These are phyloP conservation scores for Clunio marinus DNA, from an alignment of 2,888 invertebrate species.

Conservation along the genomic window DNA sequence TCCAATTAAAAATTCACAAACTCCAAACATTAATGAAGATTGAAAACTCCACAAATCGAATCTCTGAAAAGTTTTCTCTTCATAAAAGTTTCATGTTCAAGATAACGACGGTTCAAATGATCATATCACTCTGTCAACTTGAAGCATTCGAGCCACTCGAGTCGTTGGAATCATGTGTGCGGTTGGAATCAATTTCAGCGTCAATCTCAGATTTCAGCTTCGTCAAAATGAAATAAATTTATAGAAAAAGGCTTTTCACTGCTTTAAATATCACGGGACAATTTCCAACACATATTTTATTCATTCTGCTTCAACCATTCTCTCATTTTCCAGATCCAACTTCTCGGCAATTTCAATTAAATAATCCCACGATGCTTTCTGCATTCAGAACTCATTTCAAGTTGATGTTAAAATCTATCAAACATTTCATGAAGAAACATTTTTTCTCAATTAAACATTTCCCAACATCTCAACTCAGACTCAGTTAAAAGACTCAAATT, in stretches of 20 bases:
- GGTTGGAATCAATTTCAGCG: conserved; percentile 6
- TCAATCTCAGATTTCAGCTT: not conserved
- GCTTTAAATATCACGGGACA: not conserved
- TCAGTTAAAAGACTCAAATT: no score
- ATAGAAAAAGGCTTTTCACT: no score
- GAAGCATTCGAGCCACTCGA: no score
- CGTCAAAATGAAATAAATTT: no score
- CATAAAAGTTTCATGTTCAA: not conserved
- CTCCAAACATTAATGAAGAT: not conserved
- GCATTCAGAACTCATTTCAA: not conserved
- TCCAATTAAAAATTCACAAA: not conserved
- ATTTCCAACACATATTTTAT: not conserved
- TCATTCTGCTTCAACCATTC: not conserved
- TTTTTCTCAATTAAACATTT: conserved; percentile 8
- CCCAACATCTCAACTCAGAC: no score
- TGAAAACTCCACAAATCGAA: not conserved
- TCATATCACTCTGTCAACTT: not conserved
- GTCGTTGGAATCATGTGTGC: no score
- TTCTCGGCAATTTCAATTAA: not conserved
- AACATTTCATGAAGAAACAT: not conserved
- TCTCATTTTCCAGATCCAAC: not conserved
- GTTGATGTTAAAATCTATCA: not conserved
- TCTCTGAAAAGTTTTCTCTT: not conserved
- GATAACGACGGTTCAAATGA: not conserved
- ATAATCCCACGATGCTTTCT: not conserved